phyloP scores from a whole-genome alignment of 2,797 vertebrate genomes.

The Nannoperca obscura region DNA sequence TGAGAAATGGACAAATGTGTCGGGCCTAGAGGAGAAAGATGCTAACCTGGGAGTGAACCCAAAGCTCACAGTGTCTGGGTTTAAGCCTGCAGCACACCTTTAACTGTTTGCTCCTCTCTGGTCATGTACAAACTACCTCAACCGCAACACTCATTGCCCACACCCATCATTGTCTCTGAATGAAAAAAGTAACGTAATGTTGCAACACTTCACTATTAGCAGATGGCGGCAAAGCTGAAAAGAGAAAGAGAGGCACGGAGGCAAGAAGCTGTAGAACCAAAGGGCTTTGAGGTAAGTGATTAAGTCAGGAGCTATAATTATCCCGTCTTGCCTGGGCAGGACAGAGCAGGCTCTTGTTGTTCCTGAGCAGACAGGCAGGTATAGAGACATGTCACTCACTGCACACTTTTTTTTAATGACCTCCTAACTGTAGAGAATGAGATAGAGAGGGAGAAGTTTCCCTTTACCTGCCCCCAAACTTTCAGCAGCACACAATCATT shows the following conservation, averaged over 20 bases:
- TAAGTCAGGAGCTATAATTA: slow-evolving; percentile 78
- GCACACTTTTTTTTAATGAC: slow-evolving; percentile 82
- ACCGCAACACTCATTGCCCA: slow-evolving; percentile 36
- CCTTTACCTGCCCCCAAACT: slow-evolving; percentile 66
- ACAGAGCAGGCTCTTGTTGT: slow-evolving; percentile 76
- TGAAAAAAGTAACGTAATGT: slow-evolving; percentile 51
- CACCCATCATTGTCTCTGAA: slow-evolving; percentile 73
- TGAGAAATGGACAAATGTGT: slow-evolving; percentile 53
- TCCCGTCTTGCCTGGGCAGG: slow-evolving; percentile 79
- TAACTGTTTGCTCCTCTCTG: slow-evolving; percentile 47
- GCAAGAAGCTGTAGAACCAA: slow-evolving; percentile 43
- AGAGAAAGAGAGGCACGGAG: slow-evolving; percentile 39
- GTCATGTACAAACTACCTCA: slow-evolving; percentile 46
- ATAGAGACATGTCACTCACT: slow-evolving; percentile 69
- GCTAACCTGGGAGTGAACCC: slow-evolving; percentile 69
- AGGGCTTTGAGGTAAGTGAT: slow-evolving; percentile 76
- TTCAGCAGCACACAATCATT: slow-evolving; percentile 75
- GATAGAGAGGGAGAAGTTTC: slow-evolving; percentile 51
- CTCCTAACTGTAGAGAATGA: slow-evolving; percentile 73
- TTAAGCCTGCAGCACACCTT: slow-evolving; percentile 59
- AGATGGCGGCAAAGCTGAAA: slow-evolving; percentile 52
- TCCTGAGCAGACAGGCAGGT: slow-evolving; percentile 62
- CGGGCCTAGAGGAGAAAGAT: slow-evolving; percentile 48
- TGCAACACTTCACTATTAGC: slow-evolving; percentile 59
- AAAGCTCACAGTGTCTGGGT: slow-evolving; percentile 38